Base-by-base conservation (phyloP, 37 sponge, comb jelly and placozoan species). In the Halisarca cf. caerulea region DNA sequence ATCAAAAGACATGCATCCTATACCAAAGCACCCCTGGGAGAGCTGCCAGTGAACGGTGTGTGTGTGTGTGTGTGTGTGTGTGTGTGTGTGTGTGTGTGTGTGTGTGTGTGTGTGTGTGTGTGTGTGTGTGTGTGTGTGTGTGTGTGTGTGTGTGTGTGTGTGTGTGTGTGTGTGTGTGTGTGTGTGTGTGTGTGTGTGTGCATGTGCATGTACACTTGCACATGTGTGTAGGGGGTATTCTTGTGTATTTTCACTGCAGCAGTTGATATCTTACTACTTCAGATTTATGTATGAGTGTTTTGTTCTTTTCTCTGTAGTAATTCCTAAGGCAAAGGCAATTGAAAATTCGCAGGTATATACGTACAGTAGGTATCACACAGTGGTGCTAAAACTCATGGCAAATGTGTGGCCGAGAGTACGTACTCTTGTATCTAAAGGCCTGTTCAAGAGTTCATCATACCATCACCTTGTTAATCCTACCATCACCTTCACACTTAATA, bases 61-160 rank as follows among this genome's bases (percentile, higher is more conserved):
- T 62, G 25, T 20, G 64, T 62, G 64, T 23, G 51, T 47, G 51
- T 47, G 51, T 47, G 51, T 47, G 51, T 47, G 51, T 47, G 51
- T 47, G 51, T 47, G 51, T 62, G 64, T 62, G 64, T 62, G 64
- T 68, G 69, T 68, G 69, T 8, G 34, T 34, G 64, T 23, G 28
- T 61, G 64, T 61, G 64, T 61, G 64, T 61, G 30, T 27, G 30
- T 61, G 30, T 27, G 30, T 61, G 30, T 27, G 64, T 68, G 33
- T 28, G 15, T 28, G 30, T 28, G 69, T 68, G 69, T 68, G 69
- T 47, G 69, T 68, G 69, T 4, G 33, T 3, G 23, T 47, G 51
- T 47, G 51, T 47, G 51, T 47, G 51, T 47, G 51, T 47, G 51
- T 62, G 64, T 62, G 64, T 62, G 64, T 68, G 69, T 68, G 69